Evolutionary conservation across 92 coral and sea anemone species (phyloP).

Genomic region (Muricea muricata): DNA sequence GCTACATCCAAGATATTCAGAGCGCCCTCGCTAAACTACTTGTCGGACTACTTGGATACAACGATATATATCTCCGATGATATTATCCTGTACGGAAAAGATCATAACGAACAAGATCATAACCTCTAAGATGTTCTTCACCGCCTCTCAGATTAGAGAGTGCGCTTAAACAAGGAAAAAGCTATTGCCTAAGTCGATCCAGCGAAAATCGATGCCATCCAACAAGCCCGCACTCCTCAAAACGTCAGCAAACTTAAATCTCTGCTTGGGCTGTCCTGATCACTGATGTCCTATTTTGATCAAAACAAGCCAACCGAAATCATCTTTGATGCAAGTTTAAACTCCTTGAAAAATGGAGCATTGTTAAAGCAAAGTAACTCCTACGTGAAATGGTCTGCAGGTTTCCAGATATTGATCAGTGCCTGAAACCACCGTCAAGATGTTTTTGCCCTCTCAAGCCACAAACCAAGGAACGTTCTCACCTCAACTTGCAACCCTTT

Average conservation of each 20-base stretch:
- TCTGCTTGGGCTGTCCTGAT: conserved; percentile 44
- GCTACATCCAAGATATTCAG: conserved; percentile 50
- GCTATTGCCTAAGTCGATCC: conserved; percentile 38
- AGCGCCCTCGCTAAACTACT: conserved; percentile 43
- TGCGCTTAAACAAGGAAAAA: conserved; percentile 64
- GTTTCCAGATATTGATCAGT: background rate
- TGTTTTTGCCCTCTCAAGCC: background rate
- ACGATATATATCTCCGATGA: conserved; percentile 42
- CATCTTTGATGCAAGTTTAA: background rate
- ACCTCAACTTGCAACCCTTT: background rate
- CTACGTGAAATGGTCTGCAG: background rate
- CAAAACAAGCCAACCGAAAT: conserved; percentile 9
- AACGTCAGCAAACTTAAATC: conserved; percentile 44
- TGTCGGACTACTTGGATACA: conserved; percentile 26
- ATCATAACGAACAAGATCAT: conserved; percentile 56
- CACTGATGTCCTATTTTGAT: conserved; percentile 69
- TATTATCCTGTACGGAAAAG: conserved; percentile 23
- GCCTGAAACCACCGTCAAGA: background rate
- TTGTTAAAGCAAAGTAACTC: background rate
- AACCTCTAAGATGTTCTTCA: conserved; percentile 54
- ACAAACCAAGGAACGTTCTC: background rate
- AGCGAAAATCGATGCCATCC: conserved; percentile 45
- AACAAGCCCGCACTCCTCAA: conserved; percentile 45
- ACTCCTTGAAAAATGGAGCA: background rate
- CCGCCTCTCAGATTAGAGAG: conserved; percentile 57